phyloP scores from a whole-genome alignment of 1,140 invertebrate species.

The Lordiphosa stackelbergi region DNA sequence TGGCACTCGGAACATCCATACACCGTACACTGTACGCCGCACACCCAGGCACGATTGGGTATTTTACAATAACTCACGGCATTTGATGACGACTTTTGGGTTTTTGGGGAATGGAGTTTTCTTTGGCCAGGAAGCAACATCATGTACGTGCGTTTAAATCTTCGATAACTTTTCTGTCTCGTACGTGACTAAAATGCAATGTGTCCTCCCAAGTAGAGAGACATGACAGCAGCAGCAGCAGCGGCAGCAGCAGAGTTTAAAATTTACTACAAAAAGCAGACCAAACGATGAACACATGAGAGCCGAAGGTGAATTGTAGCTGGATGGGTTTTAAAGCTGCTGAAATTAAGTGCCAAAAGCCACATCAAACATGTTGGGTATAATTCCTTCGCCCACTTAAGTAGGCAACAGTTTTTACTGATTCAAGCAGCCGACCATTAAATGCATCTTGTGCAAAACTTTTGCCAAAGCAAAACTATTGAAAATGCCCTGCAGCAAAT shows the following conservation, averaged over 20 bases:
- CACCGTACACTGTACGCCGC: not conserved
- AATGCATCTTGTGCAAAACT: constrained; percentile 31
- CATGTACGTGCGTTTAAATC: constrained; percentile 72
- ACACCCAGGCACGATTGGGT: constrained; percentile 15
- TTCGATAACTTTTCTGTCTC: constrained; percentile 65
- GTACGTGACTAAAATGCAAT: constrained; percentile 70
- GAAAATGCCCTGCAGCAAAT: constrained; percentile 45
- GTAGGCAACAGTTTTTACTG: constrained; percentile 10
- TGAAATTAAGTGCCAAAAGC: constrained; percentile 48
- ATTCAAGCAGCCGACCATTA: constrained; percentile 12
- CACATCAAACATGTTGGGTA: not conserved
- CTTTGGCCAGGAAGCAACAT: constrained; percentile 41
- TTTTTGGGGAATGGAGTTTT: constrained; percentile 28
- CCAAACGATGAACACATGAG: not conserved
- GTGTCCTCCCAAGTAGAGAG: constrained; percentile 27
- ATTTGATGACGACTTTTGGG: constrained; percentile 61
- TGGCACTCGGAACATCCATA: constrained; percentile 30
- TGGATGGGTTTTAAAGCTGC: constrained; percentile 21
- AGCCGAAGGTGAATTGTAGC: not conserved
- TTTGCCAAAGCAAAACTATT: constrained; percentile 15
- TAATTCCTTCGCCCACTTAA: not conserved
- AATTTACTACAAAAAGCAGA: constrained; percentile 1
- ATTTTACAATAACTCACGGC: constrained; percentile 68
- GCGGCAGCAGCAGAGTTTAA: not conserved
- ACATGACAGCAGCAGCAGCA: too few species aligned